Conservation (phyloP, 2,113 vertebrate genomes). For the Spea multiplicata region DNA sequence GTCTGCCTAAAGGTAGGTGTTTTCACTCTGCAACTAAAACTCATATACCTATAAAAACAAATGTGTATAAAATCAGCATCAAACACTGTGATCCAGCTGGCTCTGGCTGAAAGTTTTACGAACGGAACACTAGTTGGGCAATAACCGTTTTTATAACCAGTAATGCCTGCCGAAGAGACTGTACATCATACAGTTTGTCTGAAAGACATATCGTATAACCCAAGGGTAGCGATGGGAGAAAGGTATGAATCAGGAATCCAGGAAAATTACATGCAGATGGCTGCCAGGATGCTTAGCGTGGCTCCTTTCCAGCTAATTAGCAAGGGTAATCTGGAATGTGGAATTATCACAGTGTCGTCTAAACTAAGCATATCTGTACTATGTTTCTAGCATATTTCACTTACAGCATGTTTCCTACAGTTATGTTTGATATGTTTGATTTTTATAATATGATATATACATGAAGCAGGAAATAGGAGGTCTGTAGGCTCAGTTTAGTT, state of each 20-base stretch:
- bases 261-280: conserved; percentile 15
- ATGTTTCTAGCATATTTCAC: background rate
- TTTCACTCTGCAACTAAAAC: conserved; percentile 2
- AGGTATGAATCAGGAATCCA: conserved; percentile 27
- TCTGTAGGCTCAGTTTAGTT: too few relatives aligned
- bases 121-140: conserved; percentile 26
- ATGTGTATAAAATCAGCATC: conserved; percentile 18
- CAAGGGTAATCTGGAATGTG: conserved; percentile 20
- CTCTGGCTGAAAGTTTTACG: conserved; percentile 13
- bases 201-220: conserved; percentile 9
- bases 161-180: background rate
- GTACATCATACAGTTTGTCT: background rate
- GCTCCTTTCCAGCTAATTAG: conserved; percentile 12
- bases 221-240: background rate
- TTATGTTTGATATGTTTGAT: too few relatives aligned
- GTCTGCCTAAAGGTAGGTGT: background rate
- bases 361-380: background rate
- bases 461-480: too few relatives aligned
- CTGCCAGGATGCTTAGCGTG: background rate
- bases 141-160: conserved; percentile 9
- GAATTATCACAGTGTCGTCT: background rate
- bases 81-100: conserved; percentile 25
- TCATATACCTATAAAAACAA: conserved; percentile 27
- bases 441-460: too few relatives aligned
- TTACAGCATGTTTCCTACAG: background rate